A percentile compares a stretch with the other conserved stretches of the same genome.
phyloP scores from a whole-genome alignment of 2,888 invertebrate species.

The Brenthis daphne region DNA sequence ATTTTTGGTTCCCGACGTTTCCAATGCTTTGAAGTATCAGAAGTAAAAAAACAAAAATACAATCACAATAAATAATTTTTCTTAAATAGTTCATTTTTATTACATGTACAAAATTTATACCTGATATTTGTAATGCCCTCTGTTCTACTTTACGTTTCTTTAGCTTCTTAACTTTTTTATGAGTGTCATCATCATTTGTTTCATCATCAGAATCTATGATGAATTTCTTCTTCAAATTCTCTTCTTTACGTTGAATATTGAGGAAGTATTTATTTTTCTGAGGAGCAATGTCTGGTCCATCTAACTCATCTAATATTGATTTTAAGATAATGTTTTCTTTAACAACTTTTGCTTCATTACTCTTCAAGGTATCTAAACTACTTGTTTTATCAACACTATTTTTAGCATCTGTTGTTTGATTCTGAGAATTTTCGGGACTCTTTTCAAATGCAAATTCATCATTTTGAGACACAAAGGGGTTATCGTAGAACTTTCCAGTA shows the following conservation, averaged over 20 bases:
- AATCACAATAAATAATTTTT: not conserved
- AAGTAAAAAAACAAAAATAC: not conserved
- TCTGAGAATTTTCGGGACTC: not conserved
- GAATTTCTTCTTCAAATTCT: slow-evolving; percentile 60
- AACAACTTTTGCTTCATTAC: slow-evolving; percentile 8
- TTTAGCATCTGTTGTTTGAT: not conserved
- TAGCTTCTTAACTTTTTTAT: slow-evolving; percentile 61
- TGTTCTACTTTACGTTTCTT: slow-evolving; percentile 62
- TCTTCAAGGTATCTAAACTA: not conserved
- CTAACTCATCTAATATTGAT: slow-evolving; percentile 67
- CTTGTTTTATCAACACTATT: not conserved
- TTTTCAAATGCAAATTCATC: not conserved
- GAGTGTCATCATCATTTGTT: slow-evolving; percentile 43
- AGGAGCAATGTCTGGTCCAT: slow-evolving; percentile 57
- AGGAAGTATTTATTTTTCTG: slow-evolving; percentile 63
- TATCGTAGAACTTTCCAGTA: slow-evolving; percentile 81
- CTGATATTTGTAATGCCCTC: slow-evolving; percentile 58
- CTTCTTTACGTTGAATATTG: slow-evolving; percentile 31
- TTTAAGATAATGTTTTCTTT: slow-evolving; percentile 49
- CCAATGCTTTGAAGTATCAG: too few relatives aligned
- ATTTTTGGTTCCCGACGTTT: too few relatives aligned
- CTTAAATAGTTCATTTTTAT: too few relatives aligned
- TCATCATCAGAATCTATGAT: slow-evolving; percentile 74
- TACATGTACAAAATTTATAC: slow-evolving; percentile 45
- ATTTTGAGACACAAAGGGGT: slow-evolving; percentile 57